Base-by-base conservation (phyloP, 2,113 vertebrate species). In the Pagrus major region DNA sequence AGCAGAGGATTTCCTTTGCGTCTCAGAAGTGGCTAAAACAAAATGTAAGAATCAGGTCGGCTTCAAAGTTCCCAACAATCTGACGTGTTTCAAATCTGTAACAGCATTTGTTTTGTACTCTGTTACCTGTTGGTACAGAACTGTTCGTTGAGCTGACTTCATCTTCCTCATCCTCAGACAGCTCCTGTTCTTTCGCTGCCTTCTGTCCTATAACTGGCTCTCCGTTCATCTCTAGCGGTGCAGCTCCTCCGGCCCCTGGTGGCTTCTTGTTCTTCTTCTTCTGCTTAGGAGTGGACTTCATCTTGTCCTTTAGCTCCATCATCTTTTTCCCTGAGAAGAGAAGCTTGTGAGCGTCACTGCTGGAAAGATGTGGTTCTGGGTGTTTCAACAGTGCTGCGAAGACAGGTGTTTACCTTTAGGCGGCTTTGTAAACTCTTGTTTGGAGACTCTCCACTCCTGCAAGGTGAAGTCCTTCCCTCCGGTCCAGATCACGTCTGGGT, bases 401-500 rank as follows among this genome's bases (percentile, higher is more conserved):
- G 42, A n/a, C 33, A 7, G 18, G 18, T 20, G 80, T 86, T 93
- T 73, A 98, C 98, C 96, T 94, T 96, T 97, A 1, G 98, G 98
- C 0, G 98, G 98, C 31, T 91, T 93, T 4, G 93, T 95, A 1
- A 98, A 96, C 18, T 96, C 94, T 68, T 99, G 98, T 82, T 95
- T 95, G 71, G 96, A 96, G 73, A 96, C 78, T 3, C 88, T 91
- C 98, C 98, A 99, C 69, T 95, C 96, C 66, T 98, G 96, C 61
- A 97, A 94, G 25, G 96, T 96, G 91, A 98, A 99, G 89, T 99
- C 98, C 89, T 98, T 97, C 16, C 95, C 98, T 71, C 98, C 98
- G 0, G 97, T 98, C 91, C 97, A 99, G 86, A 99, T 71, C 84
- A 91, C 81, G 18, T 99, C 97, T 0, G 96, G 88, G 20, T 99